Base-by-base conservation (phyloP, 2,797 vertebrate species). In the Betta splendens region DNA sequence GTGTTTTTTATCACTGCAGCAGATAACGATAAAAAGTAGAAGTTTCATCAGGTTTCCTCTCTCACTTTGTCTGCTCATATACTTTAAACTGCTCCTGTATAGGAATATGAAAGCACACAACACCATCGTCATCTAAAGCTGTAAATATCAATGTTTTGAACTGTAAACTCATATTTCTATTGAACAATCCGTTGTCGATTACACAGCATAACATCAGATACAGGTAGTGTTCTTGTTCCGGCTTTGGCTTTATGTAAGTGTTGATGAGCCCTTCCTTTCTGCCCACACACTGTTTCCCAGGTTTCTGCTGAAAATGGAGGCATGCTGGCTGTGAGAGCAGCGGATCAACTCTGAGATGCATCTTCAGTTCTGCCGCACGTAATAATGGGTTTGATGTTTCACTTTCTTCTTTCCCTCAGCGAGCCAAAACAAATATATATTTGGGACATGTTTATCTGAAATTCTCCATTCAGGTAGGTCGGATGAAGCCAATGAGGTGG, bases 241-340 rank as follows among this genome's bases (percentile, higher is more conserved):
- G 49, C 58, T 52, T 12, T 58, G 64, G 52, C 52, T 81, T 77
- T 75, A 60, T 55, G 35, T 35, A 16, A 18, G 47, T 67, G n/a
- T 72, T 67, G 38, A 72, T 51, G 35, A 67, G 43, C 20, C 36
- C 46, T 56, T 61, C 10, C 9, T 31, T 26, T 48, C 40, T 44
- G 56, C 46, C 45, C 4, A 5, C 35, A 38, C 18, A 38, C 32
- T 7, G 18, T 39, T 23, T 37, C 32, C 3, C 23, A 17, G 18
- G 21, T 32, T 57, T 23, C 28, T 32, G 33, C 18, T 56, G 46
- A 55, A n/a, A 61, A 56, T 10, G 26, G 12, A 43, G 22, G 9
- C 38, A 11, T 13, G 20, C n/a, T 21, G 21, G 16, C 37, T 45
- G 15, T 37, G 48, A 40, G 29, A 21, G 28, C 38, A 44, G 23